phyloP scores from a whole-genome alignment of 2,797 vertebrate genomes.

The Microcaecilia unicolor region DNA sequence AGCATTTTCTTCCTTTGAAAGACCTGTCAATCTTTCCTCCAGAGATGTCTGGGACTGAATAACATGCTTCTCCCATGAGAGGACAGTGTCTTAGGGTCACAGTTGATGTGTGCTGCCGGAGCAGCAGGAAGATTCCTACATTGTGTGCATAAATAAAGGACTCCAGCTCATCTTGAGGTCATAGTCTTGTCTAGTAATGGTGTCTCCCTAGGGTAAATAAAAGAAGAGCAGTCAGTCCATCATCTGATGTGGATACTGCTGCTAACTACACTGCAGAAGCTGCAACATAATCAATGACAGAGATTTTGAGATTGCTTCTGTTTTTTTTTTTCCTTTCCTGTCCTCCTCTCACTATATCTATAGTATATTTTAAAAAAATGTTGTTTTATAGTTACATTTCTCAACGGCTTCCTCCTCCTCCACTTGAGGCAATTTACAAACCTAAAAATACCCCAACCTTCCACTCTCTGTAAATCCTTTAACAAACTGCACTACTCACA shows the following conservation, averaged over 20 bases:
- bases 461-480: too few relatives aligned
- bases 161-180: constrained; percentile 7
- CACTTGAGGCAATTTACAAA: too few relatives aligned
- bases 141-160: constrained; percentile 29
- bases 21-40: constrained; percentile 33
- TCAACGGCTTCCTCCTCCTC: too few relatives aligned
- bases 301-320: too few relatives aligned
- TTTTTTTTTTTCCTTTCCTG: too few relatives aligned
- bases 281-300: not conserved
- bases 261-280: not conserved
- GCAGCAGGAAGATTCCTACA: constrained; percentile 31
- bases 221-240: constrained; percentile 4
- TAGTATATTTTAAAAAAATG: too few relatives aligned
- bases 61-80: constrained; percentile 37
- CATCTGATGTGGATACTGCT: constrained; percentile 10
- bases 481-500: too few relatives aligned
- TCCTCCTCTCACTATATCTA: too few relatives aligned
- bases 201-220: constrained; percentile 20
- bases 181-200: constrained; percentile 21
- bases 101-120: constrained; percentile 34
- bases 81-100: constrained; percentile 30
- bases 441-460: too few relatives aligned
- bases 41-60: constrained; percentile 25
- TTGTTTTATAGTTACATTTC: too few relatives aligned
- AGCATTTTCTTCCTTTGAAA: constrained; percentile 2